Evolutionary conservation across 2,797 vertebrate genomes (phyloP), one percentile per base, ranked within the genome.

Genomic region (Cygnus olor): DNA sequence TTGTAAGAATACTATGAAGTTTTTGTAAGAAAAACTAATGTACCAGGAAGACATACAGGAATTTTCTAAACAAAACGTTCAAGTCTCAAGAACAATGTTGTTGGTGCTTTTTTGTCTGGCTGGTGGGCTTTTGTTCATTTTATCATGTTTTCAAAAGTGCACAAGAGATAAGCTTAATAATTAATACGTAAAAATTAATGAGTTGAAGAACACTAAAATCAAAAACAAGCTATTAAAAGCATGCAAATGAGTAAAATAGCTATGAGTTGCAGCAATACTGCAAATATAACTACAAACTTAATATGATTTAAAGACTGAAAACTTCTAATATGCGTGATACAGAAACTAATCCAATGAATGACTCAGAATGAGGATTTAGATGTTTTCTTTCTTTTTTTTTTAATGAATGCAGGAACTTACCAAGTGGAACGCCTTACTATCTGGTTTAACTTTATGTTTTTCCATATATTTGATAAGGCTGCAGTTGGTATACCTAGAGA

Each of bases 401-500:
- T 34, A 20, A 88, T 17, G 34, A 38, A 38, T 51, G 54, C 71
- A 72, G n/a, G 57, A 86, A 97, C 99, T 99, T 98, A 99, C 99
- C 99, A 99, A 99, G 97, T 99, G 99, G 98, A 99, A 99, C 97
- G 99, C 99, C 99, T 99, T 99, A 98, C 99, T 99, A 97, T 99
- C 99, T 92, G 99, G 99, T 98, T 99, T 99, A 95, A 99, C 99
- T 99, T 99, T 99, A 98, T 99, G 99, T 98, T 99, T 99, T 97
- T 99, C 99, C 99, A 99, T 99, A 96, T 99, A 99, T 97, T 99
- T 99, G 98, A 99, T 99, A 98, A 99, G 99, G 98, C 99, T 99
- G 99, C 99, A 99, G 98, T 99, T 99, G 98, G 99, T 99, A 98
- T 99, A 99, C 97, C 99, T 99, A 97, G 63, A 96, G 97, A 93